Base-by-base conservation (phyloP, 2,113 vertebrate species). In the Hemibagrus wyckioides region DNA sequence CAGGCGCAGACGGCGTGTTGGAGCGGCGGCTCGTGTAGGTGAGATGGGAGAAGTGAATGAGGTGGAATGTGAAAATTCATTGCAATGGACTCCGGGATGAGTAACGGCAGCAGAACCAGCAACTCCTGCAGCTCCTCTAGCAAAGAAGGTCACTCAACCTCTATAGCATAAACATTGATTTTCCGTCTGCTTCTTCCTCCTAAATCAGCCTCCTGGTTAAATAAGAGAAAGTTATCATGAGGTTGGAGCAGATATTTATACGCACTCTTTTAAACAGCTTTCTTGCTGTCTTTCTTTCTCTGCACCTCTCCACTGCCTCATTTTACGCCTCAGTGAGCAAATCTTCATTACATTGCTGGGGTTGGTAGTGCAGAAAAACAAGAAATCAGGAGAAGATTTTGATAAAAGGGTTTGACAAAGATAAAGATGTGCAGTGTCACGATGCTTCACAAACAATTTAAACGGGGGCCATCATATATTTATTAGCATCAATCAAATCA, bases 201-300 rank as follows among this genome's bases (percentile, higher is more conserved):
- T 87, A 50, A 87, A 67, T 87, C 86, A 54, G 33, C 86, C 30
- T 76, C 57, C 48, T 52, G 80, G 81, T 65, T 79, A 87, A 87
- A 75, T 52, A 61, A 52, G 56, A 77, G 69, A 48, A 76, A 52
- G 56, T 65, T 67, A 73, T 23, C 52, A 36, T 11, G 59, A 48
- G 44, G 59, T 25, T 1, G 25, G 28, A 4, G 25, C 10, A 17
- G 84, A 63, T 80, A 79, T 79, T 76, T 79, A 79, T 77, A 44
- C 44, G 69, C 17, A 33, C 4, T 54, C 28, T 23, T 59, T 85
- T 33, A 41, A 6, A 57, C 52, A 48, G 81, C 41, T 57, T 44
- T 11, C 52, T 59, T n/a, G 6, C 25, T 59, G 8, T 59, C 65
- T 36, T 33, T 82, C n/a, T 83, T 21, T 33, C 41, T 30, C 28